These are phyloP conservation scores for Cacatua alba DNA, from an alignment of 2,113 vertebrate species.

Conservation along the genomic window DNA sequence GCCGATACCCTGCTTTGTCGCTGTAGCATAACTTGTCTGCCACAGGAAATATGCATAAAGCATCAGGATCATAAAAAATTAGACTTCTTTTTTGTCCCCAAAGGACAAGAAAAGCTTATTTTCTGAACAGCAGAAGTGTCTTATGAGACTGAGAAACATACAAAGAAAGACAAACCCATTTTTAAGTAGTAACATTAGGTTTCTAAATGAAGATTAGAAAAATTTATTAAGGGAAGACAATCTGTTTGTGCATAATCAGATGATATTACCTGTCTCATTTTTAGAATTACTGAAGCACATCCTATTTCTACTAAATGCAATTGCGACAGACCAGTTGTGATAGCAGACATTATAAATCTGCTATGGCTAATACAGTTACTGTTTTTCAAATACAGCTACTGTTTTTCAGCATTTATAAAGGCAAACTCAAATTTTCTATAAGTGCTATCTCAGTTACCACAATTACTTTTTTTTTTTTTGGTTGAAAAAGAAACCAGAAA, in stretches of 20 bases:
- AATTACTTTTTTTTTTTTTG: not conserved
- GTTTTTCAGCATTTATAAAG: not conserved
- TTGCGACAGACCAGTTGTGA: not conserved
- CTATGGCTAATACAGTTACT: not conserved
- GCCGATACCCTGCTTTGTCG: not conserved
- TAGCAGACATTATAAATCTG: not conserved
- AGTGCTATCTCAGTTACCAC: not conserved
- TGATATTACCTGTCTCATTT: not conserved
- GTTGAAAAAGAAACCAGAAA: not conserved
- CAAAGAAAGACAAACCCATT: not conserved
- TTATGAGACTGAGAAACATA: not conserved
- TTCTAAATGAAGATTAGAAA: not conserved
- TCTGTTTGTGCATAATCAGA: not conserved
- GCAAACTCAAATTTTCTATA: not conserved
- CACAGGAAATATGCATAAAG: not conserved
- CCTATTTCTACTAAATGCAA: not conserved
- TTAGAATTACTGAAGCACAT: not conserved
- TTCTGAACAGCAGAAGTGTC: not conserved
- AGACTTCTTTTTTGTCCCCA: not conserved
- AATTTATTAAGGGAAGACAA: not conserved
- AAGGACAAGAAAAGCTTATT: not conserved
- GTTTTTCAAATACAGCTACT: not conserved
- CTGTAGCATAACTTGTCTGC: not conserved
- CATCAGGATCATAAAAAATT: not conserved
- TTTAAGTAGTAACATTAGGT: not conserved